Evolutionary conservation across 2,797 vertebrate species (phyloP), one percentile per base, ranked within the genome.

Genomic region (Muscicapa comitata): DNA sequence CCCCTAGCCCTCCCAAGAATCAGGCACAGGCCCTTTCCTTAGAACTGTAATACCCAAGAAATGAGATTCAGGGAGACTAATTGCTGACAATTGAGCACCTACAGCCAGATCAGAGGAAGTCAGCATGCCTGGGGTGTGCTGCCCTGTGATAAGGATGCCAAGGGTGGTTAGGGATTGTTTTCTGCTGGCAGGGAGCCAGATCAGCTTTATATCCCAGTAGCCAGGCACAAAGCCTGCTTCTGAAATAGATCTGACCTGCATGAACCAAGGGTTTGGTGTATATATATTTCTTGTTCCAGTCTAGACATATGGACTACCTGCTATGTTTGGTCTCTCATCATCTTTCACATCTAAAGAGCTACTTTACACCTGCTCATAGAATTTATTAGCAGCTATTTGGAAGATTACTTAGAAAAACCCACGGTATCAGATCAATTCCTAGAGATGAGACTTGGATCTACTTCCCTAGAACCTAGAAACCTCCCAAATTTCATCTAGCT

Each of bases 1-100:
- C 96, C 81, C 94, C 67, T 38, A 79, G 84, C 67, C 90, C 78
- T 82, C 78, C 90, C 82, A 82, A 94, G 40, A 93, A 86, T 95
- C 66, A 92, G 74, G 37, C 70, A 77, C 53, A 57, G 77, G 62
- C 82, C 95, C 63, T 43, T 65, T 33, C 40, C 45, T 59, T 70
- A 67, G 48, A 83, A 84, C 53, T 53, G 2, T 67, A 88, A 88
- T 45, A 61, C 68, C 89, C 86, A 62, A 88, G 57, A 94, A 96
- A 95, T 80, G 42, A 87, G 63, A 94, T 63, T 77, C 79, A 93
- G 61, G 43, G 63, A 61, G 63, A 37, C 40, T 74, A 67, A 87
- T 91, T 68, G 62, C 54, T 51, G 40, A 28, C 48, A 65, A 72
- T 50, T 28, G 76, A 86, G 77, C 57, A 73, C 55, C 76, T 42